Base-by-base conservation (phyloP, 2,888 invertebrate genomes). In the Agrotis segetum region DNA sequence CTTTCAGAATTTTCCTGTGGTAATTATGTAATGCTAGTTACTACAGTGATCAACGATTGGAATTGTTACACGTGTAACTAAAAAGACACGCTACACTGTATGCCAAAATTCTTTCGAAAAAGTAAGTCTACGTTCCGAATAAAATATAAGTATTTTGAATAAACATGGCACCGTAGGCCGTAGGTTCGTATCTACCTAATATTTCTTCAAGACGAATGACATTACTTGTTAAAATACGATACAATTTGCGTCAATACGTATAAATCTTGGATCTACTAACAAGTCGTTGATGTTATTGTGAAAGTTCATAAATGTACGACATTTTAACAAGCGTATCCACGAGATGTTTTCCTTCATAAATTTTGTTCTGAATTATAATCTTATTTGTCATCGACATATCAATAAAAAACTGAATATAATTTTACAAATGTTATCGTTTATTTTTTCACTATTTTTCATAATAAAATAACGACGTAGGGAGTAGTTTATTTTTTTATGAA, bases 271-370 rank as follows among this genome's bases (percentile, higher is more conserved):
- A 52, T 52, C 40, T 58, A n/a, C 21, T 77, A 68, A 68, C 77
- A 50, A 69, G 47, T 46, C 11, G 5, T 7, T 50, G 56, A 17
- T 34, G 5, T 50, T 47, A 47, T 77, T 68, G 49, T 77, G 29
- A 46, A 68, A 34, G 34, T 77, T 77, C 3, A 17, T 68, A 55
- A 34, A 34, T 24, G 34, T 50, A 46, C n/a, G 11, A 68, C 14
- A 56, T 72, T 49, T 67, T 76, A 76, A 71, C 49, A 67, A 76
- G n/a, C 34, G 40, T 24, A 16, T 50, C 21, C 47, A 17, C 1
- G 13, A 11, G 3, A 56, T 19, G 5, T 58, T 69, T 67, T 46
- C 1, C 6, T 44, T 60, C 29, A 21, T 21, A 14, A n/a, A n/a
- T 52, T 29, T 71, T 46, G 46, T 46, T 16, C 16, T 14, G 16